A percentile compares a stretch with the other conserved stretches of the same genome.
Conservation (phyloP, 2,888 invertebrate genomes). For the Junonia oenone region DNA sequence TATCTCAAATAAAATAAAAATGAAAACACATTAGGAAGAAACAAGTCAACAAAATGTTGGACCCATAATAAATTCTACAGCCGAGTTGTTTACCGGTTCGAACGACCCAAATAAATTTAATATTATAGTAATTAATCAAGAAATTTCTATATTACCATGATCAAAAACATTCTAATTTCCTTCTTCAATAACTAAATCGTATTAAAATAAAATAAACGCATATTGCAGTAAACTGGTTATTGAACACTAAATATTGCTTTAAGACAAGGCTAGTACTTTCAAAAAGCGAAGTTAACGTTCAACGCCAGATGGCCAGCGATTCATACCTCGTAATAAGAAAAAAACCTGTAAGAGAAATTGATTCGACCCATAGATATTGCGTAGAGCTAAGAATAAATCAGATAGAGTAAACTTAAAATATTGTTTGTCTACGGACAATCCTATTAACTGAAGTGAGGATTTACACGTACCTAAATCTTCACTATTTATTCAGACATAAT, state of each 20-base stretch:
- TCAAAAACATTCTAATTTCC: not conserved
- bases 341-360: slow-evolving; percentile 53
- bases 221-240: slow-evolving; percentile 15
- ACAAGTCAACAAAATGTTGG: no score
- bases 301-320: slow-evolving; percentile 43
- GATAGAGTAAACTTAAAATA: slow-evolving; percentile 26
- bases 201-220: slow-evolving; percentile 12
- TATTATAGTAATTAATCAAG: not conserved
- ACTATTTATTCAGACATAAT: slow-evolving; percentile 12
- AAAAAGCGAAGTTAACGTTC: slow-evolving; percentile 11
- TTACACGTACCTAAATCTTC: slow-evolving; percentile 4
- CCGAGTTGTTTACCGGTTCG: not conserved
- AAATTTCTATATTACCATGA: not conserved
- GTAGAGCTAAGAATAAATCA: slow-evolving; percentile 35
- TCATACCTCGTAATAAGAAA: slow-evolving; percentile 45
- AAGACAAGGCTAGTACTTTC: slow-evolving; percentile 22
- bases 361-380: slow-evolving; percentile 44
- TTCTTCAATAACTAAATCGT: slow-evolving; percentile 10
- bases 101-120: not conserved
- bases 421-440: slow-evolving; percentile 9
- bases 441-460: not conserved
- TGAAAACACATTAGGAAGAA: not conserved
- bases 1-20: not conserved
- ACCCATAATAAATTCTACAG: no score
- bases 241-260: slow-evolving; percentile 21